phyloP scores from a whole-genome alignment of 2,797 vertebrate species.

The Paramormyrops hopkinsi region DNA sequence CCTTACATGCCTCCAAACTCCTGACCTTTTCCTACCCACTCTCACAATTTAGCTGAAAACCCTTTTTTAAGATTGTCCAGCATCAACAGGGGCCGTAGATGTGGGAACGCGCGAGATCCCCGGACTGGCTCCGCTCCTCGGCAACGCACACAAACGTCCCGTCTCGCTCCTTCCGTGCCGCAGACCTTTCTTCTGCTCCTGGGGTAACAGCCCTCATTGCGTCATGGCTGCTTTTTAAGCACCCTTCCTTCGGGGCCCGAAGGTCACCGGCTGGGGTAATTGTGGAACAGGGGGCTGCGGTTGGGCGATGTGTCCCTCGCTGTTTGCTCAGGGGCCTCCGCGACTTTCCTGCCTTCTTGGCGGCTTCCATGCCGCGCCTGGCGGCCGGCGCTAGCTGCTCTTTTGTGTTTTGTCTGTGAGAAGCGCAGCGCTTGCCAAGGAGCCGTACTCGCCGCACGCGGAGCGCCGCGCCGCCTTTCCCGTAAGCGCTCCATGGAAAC shows the following conservation, averaged over 20 bases:
- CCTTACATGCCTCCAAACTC: conserved; percentile 28
- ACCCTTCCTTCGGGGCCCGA: conserved; percentile 20
- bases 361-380: background rate
- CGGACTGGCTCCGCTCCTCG: background rate
- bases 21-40: conserved; percentile 26
- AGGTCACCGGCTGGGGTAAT: conserved; percentile 21
- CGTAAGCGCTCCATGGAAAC: background rate
- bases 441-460: background rate
- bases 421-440: conserved; percentile 8
- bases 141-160: conserved; percentile 16
- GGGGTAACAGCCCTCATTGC: background rate
- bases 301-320: conserved; percentile 15
- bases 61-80: conserved; percentile 27
- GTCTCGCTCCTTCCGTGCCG: background rate
- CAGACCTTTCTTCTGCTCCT: conserved; percentile 9
- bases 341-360: conserved; percentile 1
- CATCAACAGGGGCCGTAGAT: background rate
- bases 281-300: background rate
- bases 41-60: conserved; percentile 21
- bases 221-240: conserved; percentile 6
- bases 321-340: conserved; percentile 4
- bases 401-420: conserved; percentile 24
- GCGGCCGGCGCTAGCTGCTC: conserved; percentile 7
- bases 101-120: conserved; percentile 2
- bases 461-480: background rate